phyloP scores from a whole-genome alignment of 2,113 vertebrate genomes.

The Oncorhynchus gorbuscha region DNA sequence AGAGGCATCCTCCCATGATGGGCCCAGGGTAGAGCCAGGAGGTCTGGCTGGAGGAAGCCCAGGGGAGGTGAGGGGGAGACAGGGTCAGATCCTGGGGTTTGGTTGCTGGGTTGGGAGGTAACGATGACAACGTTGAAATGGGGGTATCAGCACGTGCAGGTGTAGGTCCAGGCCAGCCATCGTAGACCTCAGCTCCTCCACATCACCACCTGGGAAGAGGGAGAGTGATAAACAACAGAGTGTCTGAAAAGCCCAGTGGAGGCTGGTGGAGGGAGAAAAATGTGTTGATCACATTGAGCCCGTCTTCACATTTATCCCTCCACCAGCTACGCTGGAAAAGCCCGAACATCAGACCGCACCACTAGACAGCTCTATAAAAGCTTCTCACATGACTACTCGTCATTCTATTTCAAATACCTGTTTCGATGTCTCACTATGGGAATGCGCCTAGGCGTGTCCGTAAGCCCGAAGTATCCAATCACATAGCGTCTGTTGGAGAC shows the following conservation, averaged over 20 bases:
- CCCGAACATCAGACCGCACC: no score
- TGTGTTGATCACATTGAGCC: no score
- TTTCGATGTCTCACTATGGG: no score
- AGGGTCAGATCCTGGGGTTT: constrained; percentile 56
- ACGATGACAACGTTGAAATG: constrained; percentile 51
- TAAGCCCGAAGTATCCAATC: no score
- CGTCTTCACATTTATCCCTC: no score
- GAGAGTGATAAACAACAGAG: background rate
- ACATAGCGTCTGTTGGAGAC: no score
- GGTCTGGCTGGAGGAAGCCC: constrained; percentile 53
- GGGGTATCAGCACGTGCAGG: constrained; percentile 59
- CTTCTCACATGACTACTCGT: no score
- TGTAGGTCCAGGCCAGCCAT: constrained; percentile 71
- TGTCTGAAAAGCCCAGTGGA: background rate
- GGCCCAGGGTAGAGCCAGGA: constrained; percentile 53
- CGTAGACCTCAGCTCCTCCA: constrained; percentile 66
- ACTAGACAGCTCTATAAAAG: no score
- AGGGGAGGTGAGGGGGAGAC: constrained; percentile 42
- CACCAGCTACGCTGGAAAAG: no score
- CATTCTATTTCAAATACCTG: no score
- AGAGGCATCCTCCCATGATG: constrained; percentile 98
- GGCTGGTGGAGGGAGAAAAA: no score
- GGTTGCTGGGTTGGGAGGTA: constrained; percentile 50
- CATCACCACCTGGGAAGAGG: constrained; percentile 56
- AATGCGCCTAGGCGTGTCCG: no score